These are phyloP conservation scores for Carabus problematicus DNA, from an alignment of 2,888 invertebrate species.

Conservation along the genomic window DNA sequence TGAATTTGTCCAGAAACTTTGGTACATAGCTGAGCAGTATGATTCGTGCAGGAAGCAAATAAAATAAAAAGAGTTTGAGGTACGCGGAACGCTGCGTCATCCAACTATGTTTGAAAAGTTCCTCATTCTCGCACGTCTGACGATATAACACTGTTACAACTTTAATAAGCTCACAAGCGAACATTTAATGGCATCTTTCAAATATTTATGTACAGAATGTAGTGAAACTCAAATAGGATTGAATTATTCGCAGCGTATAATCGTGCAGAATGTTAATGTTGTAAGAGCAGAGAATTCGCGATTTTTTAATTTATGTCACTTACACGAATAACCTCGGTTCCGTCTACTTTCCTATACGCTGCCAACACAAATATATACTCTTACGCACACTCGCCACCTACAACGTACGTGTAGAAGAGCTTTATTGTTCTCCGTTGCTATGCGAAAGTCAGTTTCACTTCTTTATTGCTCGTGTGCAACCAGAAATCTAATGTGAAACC, in stretches of 20 bases:
- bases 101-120: too few relatives aligned
- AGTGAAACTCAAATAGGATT: slow-evolving; percentile 34
- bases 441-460: slow-evolving; percentile 35
- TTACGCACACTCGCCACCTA: too few relatives aligned
- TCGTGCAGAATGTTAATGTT: slow-evolving; percentile 30
- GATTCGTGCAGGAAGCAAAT: slow-evolving; percentile 4
- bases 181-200: slow-evolving; percentile 37
- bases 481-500: slow-evolving; percentile 34
- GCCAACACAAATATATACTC: too few relatives aligned
- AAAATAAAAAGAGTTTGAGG: slow-evolving; percentile 14
- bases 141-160: slow-evolving; percentile 32
- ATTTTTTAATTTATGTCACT: slow-evolving; percentile 35
- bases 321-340: background rate
- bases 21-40: slow-evolving; percentile 12
- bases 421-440: slow-evolving; percentile 27
- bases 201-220: slow-evolving; percentile 37
- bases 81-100: background rate
- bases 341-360: too few relatives aligned
- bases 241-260: slow-evolving; percentile 31
- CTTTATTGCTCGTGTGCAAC: slow-evolving; percentile 35
- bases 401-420: slow-evolving; percentile 25
- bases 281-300: slow-evolving; percentile 22
- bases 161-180: slow-evolving; percentile 35
- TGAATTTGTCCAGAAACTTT: slow-evolving; percentile 30
- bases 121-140: background rate